A percentile compares a stretch with the other conserved stretches of the same genome.
Evolutionary conservation across 2,888 invertebrate genomes (phyloP).

Genomic region (Drosophila atroscutellata): DNA sequence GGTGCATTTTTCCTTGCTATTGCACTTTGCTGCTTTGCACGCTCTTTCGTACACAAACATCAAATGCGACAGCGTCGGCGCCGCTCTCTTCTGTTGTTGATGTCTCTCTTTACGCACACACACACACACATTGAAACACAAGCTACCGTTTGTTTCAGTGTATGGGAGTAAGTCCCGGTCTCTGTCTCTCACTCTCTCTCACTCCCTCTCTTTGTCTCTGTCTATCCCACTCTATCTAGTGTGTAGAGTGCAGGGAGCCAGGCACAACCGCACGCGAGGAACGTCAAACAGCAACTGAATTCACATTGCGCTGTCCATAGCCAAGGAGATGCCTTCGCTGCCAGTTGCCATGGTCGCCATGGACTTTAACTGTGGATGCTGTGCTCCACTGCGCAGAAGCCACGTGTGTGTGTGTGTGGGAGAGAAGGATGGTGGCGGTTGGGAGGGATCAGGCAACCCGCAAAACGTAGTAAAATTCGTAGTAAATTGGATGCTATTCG

Average conservation of each 20-base stretch:
- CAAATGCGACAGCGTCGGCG: conserved; percentile 63
- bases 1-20: conserved; percentile 37
- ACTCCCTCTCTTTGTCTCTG: background rate
- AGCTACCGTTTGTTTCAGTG: conserved; percentile 12
- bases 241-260: conserved; percentile 44
- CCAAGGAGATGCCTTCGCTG: conserved; percentile 45
- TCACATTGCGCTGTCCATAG: conserved; percentile 68
- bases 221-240: background rate
- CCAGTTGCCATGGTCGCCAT: conserved; percentile 42
- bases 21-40: conserved; percentile 60
- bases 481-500: conserved; percentile 70
- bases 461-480: conserved; percentile 62
- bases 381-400: conserved; percentile 66
- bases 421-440: background rate
- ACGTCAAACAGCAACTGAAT: conserved; percentile 83
- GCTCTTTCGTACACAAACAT: conserved; percentile 71
- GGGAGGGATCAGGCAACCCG: conserved; percentile 1
- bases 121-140: background rate
- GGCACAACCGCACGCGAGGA: conserved; percentile 82
- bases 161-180: conserved; percentile 12
- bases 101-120: conserved; percentile 5
- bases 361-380: conserved; percentile 53
- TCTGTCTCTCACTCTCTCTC: conserved; percentile 3
- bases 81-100: conserved; percentile 53
- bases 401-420: conserved; percentile 3